Conservation (phyloP, 2,113 vertebrate species). For the Canis aureus region DNA sequence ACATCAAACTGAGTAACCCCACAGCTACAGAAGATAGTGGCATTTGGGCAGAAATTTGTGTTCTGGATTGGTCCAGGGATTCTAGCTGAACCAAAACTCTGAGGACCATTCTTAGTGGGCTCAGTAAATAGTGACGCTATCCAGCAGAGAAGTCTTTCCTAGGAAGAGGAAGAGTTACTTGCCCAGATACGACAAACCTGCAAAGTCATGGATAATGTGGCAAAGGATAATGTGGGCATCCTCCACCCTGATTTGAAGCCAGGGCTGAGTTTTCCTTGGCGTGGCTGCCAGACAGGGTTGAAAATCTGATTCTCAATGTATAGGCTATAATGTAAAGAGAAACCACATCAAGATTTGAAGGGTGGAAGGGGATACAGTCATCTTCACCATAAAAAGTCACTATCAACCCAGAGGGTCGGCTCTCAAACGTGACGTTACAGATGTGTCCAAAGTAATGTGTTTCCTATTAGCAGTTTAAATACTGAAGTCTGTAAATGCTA, state of each 20-base stretch:
- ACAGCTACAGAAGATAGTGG: background rate
- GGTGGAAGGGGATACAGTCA: background rate
- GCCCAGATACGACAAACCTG: background rate
- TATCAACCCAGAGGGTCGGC: background rate
- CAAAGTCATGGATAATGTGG: background rate
- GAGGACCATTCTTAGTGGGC: background rate
- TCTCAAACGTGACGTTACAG: background rate
- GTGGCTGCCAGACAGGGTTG: background rate
- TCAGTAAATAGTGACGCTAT: background rate
- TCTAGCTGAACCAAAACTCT: background rate
- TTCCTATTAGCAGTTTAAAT: background rate
- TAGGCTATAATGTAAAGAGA: background rate
- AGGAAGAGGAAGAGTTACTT: background rate
- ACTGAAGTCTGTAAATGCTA: background rate
- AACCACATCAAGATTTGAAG: background rate
- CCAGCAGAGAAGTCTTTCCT: background rate
- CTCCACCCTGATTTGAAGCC: background rate
- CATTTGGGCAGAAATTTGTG: background rate
- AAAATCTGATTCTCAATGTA: background rate
- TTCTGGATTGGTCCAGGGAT: background rate
- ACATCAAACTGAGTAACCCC: background rate
- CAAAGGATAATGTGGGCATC: background rate
- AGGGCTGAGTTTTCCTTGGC: background rate
- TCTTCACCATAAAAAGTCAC: background rate
- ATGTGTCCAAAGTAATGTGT: background rate